Evolutionary conservation across 2,888 invertebrate species (phyloP).

Genomic region (Microdon myrmicae): DNA sequence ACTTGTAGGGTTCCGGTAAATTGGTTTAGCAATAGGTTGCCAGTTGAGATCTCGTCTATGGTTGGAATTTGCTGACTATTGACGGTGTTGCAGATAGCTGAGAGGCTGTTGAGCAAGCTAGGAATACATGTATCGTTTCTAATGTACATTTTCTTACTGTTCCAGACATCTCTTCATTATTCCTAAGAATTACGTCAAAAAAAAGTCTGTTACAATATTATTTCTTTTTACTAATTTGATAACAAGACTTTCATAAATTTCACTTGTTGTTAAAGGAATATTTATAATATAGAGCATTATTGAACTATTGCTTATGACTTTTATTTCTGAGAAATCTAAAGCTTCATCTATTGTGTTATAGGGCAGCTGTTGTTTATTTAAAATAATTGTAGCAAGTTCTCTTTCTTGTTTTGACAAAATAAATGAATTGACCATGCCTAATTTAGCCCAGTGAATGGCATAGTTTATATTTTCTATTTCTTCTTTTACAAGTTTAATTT

Average conservation of each 20-base stretch:
- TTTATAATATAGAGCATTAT: constrained; percentile 16
- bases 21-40: constrained; percentile 25
- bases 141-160: constrained; percentile 16
- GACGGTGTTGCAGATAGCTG: constrained; percentile 23
- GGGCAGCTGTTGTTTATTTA: constrained; percentile 18
- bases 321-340: constrained; percentile 17
- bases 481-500: constrained; percentile 15
- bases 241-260: constrained; percentile 14
- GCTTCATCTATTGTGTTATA: constrained; percentile 19
- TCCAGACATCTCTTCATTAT: constrained; percentile 5
- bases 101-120: constrained; percentile 25
- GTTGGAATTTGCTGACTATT: constrained; percentile 26
- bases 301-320: constrained; percentile 11
- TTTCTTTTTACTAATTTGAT: constrained; percentile 24
- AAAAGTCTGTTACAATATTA: constrained; percentile 9
- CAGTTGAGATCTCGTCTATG: constrained; percentile 23
- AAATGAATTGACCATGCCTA: constrained; percentile 13
- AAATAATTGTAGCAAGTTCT: constrained; percentile 6
- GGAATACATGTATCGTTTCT: constrained; percentile 32
- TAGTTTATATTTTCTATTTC: constrained; percentile 10
- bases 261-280: constrained; percentile 14
- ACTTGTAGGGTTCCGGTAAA: constrained; percentile 12
- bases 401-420: constrained; percentile 20
- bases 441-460: constrained; percentile 22
- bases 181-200: too few species aligned